Evolutionary conservation across 2,113 vertebrate species (phyloP), one percentile per base, ranked within the genome.

Genomic region (Motacilla tschutschensis): DNA sequence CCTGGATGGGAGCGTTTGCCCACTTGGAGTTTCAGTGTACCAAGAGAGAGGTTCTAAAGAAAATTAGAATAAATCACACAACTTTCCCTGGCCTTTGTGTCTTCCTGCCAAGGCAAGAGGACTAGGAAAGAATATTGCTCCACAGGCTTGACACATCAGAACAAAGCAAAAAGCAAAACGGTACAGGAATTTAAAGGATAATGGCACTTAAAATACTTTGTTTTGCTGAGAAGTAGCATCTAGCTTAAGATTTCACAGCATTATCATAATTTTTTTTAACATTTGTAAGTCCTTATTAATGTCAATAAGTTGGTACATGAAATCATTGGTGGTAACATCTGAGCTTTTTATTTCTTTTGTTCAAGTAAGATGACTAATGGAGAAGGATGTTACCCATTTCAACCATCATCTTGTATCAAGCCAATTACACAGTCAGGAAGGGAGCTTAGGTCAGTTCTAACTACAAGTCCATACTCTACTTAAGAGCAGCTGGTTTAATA

Each of bases 1-100:
- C 77, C 92, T 90, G 80, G 93, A 93, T 95, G 86, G 96, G 94
- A 96, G 86, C 29, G 8, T 95, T 93, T 96, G 95, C 94, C 95
- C 95, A 94, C 91, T 93, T 62, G 89, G 94, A 92, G 78, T 91
- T 94, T 91, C 64, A 88, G 57, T 0, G 0, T 47, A 92, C 41
- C 64, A 73, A 57, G 90, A 81, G 67, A 93, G 83, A 79, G 33
- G 55, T 73, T 90, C 64, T 79, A 73, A 88, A 86, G 60, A 88
- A 93, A 93, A 91, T 84, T 79, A 92, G 53, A 91, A 93, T 91
- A 92, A 92, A 90, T 70, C 71, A 63, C 63, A 62, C 60, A 92
- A 84, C 71, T 90, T 92, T 86, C 33, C 14, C 41, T 66, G 81
- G 55, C 75, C 81, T 93, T 84, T 86, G 66, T 58, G 40, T 63